These are phyloP conservation scores for Calyptommatus sinebrachiatus DNA, from an alignment of 2,113 vertebrate genomes.

Conservation along the genomic window DNA sequence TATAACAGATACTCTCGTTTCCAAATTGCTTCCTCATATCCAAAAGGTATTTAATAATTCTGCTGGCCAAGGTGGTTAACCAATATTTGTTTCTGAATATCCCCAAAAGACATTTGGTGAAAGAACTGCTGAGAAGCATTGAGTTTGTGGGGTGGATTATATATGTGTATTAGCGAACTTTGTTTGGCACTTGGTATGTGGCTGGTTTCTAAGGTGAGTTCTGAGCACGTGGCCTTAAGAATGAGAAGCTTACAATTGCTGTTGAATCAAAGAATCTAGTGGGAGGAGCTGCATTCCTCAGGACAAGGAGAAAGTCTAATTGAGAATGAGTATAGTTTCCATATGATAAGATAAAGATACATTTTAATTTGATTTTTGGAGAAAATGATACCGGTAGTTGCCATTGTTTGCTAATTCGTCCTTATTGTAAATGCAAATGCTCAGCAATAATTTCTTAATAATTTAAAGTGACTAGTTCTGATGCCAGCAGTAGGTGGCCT, in stretches of 20 bases:
- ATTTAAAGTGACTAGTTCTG: too few relatives aligned
- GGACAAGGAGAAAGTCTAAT: too few relatives aligned
- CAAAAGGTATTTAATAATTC: slow-evolving; percentile 78
- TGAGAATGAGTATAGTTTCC: too few relatives aligned
- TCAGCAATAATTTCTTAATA: not conserved
- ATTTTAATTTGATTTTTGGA: not conserved
- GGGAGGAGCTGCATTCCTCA: too few relatives aligned
- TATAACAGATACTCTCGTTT: slow-evolving; percentile 79
- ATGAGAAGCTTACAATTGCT: too few relatives aligned
- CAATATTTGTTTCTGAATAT: not conserved
- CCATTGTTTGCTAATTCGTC: not conserved
- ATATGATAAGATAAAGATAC: not conserved
- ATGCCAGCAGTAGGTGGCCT: too few relatives aligned
- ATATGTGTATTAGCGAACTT: too few relatives aligned
- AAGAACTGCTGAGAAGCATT: not conserved
- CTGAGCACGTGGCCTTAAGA: too few relatives aligned
- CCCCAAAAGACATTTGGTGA: too few relatives aligned
- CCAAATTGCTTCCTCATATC: slow-evolving; percentile 89
- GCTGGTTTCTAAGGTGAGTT: too few relatives aligned
- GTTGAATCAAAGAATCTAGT: too few relatives aligned
- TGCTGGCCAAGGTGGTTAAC: not conserved
- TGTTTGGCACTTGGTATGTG: not conserved
- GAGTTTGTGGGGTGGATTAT: not conserved
- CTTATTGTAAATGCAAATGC: not conserved
- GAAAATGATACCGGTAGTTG: not conserved